Conservation (phyloP, 2,888 invertebrate species). For the Phyllotreta cruciferae region DNA sequence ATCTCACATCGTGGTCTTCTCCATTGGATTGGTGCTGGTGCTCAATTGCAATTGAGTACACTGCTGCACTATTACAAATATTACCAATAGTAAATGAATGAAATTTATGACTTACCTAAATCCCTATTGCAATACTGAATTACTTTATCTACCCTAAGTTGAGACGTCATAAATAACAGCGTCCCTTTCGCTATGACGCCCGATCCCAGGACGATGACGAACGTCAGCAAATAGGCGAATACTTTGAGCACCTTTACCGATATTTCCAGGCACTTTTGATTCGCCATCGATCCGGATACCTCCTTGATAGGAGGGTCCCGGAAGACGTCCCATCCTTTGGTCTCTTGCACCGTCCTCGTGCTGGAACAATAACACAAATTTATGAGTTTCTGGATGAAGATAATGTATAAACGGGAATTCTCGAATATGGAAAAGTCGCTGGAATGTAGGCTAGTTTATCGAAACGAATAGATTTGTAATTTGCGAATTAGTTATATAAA, state of each 20-base stretch:
- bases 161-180: constrained; percentile 91
- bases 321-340: constrained; percentile 97
- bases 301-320: constrained; percentile 88
- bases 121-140: constrained; percentile 85
- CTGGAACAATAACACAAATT: constrained; percentile 62
- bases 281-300: constrained; percentile 88
- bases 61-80: too few species aligned
- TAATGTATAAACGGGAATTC: too few species aligned
- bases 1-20: too few species aligned
- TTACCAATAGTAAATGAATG: too few species aligned
- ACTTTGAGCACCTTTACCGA: constrained; percentile 86
- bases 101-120: constrained; percentile 80
- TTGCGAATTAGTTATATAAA: too few species aligned
- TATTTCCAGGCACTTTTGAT: constrained; percentile 84
- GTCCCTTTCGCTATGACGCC: constrained; percentile 90
- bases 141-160: constrained; percentile 77
- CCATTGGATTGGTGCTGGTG: too few species aligned
- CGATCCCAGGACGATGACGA: constrained; percentile 81
- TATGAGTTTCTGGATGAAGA: background rate
- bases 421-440: too few species aligned
- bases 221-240: constrained; percentile 84
- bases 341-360: constrained; percentile 83
- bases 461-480: too few species aligned
- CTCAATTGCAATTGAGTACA: too few species aligned
- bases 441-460: too few species aligned